These are phyloP conservation scores for Telmatochromis bifrenatus DNA, from an alignment of 2,113 vertebrate species.

Conservation along the genomic window DNA sequence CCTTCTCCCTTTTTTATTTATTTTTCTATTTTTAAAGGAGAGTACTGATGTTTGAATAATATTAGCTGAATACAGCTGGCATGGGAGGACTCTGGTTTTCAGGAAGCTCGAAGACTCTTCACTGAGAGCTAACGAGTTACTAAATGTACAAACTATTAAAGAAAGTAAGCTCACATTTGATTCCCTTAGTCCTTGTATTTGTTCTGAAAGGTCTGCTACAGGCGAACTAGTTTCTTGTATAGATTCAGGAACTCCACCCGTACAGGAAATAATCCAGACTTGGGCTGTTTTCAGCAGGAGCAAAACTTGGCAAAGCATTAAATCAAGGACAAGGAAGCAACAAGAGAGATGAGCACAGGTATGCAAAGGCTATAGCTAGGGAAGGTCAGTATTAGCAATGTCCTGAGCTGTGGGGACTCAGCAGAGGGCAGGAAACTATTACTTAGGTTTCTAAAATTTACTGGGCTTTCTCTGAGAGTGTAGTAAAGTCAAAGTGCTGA, in stretches of 20 bases:
- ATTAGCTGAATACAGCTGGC: neutral
- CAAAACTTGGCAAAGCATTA: accelerated
- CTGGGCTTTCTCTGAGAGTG: neutral
- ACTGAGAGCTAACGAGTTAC: neutral
- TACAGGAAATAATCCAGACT: neutral
- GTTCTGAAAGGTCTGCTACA: neutral
- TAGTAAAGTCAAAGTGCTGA: neutral
- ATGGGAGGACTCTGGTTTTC: neutral
- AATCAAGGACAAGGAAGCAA: neutral
- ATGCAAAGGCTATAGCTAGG: neutral
- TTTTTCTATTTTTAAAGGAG: neutral
- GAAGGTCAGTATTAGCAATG: neutral
- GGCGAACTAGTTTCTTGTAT: neutral
- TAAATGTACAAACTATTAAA: neutral
- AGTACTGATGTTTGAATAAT: neutral
- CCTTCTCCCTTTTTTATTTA: neutral
- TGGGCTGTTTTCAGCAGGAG: neutral
- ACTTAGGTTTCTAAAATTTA: neutral
- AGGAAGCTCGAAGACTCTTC: accelerated
- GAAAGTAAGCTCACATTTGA: neutral
- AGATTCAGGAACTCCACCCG: neutral
- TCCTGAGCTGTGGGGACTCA: neutral
- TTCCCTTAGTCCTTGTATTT: neutral
- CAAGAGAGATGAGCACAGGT: neutral
- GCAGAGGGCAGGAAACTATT: neutral